A percentile compares a stretch with the other conserved stretches of the same genome.
These are phyloP conservation scores for Agriotes lineatus DNA, from an alignment of 2,888 invertebrate genomes.

Conservation along the genomic window DNA sequence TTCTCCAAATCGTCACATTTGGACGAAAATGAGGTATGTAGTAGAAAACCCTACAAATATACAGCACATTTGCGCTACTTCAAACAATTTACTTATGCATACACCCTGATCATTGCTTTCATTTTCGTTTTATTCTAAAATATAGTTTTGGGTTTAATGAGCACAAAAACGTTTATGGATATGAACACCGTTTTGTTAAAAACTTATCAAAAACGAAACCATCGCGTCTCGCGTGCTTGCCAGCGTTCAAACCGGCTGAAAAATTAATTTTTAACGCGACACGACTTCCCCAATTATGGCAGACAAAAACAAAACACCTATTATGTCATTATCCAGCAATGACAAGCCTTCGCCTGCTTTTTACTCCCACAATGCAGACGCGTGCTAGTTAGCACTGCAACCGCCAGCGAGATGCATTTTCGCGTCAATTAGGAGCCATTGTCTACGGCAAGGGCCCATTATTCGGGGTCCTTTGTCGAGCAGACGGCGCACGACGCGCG, in stretches of 20 bases:
- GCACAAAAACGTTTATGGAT: slow-evolving; percentile 19
- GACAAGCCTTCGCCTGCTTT: slow-evolving; percentile 39
- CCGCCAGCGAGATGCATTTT: slow-evolving; percentile 48
- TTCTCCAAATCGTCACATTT: too few relatives aligned
- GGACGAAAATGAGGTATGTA: too few relatives aligned
- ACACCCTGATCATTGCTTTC: slow-evolving; percentile 1
- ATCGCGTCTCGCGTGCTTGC: background rate
- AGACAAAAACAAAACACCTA: slow-evolving; percentile 50
- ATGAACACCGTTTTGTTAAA: too few relatives aligned
- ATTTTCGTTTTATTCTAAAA: slow-evolving; percentile 21
- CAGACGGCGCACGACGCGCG: slow-evolving; percentile 46
- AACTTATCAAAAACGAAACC: background rate
- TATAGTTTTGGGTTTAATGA: background rate
- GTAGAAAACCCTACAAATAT: too few relatives aligned
- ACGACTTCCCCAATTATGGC: slow-evolving; percentile 49
- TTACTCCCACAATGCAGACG: slow-evolving; percentile 50
- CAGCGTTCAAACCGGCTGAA: too few relatives aligned
- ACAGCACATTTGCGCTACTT: too few relatives aligned
- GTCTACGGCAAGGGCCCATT: slow-evolving; percentile 39
- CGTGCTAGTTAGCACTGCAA: slow-evolving; percentile 52
- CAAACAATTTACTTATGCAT: too few relatives aligned
- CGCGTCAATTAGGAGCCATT: slow-evolving; percentile 51
- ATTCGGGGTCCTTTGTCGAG: slow-evolving; percentile 37
- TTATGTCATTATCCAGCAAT: slow-evolving; percentile 48
- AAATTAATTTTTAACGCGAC: slow-evolving; percentile 45